phyloP scores from a whole-genome alignment of 2,113 vertebrate genomes.

The Oryzias javanicus region DNA sequence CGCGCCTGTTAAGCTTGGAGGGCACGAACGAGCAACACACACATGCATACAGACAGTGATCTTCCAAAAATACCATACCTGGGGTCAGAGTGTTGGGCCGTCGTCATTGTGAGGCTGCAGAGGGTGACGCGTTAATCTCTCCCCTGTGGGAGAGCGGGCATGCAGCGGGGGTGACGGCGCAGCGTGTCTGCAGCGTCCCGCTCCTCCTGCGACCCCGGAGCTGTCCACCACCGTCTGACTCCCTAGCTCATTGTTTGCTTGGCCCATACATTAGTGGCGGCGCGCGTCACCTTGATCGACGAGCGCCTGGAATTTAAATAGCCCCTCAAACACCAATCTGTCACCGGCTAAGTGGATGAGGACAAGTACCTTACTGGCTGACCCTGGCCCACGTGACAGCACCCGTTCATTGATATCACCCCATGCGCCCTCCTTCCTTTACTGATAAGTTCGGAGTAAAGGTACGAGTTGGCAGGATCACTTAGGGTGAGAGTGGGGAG shows the following conservation, averaged over 20 bases:
- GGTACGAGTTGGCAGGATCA: constrained; percentile 92
- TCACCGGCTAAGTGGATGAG: constrained; percentile 82
- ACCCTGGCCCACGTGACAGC: constrained; percentile 80
- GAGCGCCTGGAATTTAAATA: constrained; percentile 95
- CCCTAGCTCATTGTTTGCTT: constrained; percentile 74
- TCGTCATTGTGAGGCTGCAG: constrained; percentile 30
- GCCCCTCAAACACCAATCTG: constrained; percentile 87
- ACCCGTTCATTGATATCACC: constrained; percentile 90
- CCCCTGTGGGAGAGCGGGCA: constrained; percentile 7
- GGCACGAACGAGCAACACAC: background rate
- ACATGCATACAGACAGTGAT: background rate
- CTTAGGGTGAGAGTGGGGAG: constrained; percentile 73
- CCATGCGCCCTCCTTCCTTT: constrained; percentile 54
- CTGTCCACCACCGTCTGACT: constrained; percentile 68
- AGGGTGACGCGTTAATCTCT: constrained; percentile 39
- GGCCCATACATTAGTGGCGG: constrained; percentile 76
- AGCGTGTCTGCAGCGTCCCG: constrained; percentile 21
- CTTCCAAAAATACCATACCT: constrained; percentile 59
- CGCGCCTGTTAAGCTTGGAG: background rate
- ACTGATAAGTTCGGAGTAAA: constrained; percentile 81
- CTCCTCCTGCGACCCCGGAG: constrained; percentile 62
- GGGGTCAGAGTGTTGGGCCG: constrained; percentile 42
- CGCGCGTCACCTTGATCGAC: constrained; percentile 86
- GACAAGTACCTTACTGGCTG: constrained; percentile 90
- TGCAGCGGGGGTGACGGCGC: constrained; percentile 23